A percentile compares a stretch with the other conserved stretches of the same genome.
Evolutionary conservation across 2,888 invertebrate species (phyloP).

Genomic region (Eupithecia tripunctaria): DNA sequence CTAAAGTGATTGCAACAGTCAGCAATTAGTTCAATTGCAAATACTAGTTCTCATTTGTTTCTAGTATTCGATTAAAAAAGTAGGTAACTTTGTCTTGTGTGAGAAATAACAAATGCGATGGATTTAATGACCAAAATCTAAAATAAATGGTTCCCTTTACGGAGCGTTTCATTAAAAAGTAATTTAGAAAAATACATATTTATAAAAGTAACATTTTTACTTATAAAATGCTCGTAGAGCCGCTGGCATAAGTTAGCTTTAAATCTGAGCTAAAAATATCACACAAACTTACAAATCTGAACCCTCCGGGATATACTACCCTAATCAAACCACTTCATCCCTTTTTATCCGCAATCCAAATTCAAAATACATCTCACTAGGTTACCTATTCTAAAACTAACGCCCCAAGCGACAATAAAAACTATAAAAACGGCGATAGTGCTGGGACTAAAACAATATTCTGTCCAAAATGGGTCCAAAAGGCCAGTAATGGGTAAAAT

Average conservation of each 20-base stretch:
- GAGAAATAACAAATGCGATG: too few relatives aligned
- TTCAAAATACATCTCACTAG: slow-evolving; percentile 33
- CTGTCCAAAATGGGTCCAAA: slow-evolving; percentile 50
- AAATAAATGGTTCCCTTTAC: too few relatives aligned
- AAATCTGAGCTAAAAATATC: background rate
- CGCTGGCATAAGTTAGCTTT: background rate
- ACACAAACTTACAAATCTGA: background rate
- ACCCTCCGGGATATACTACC: slow-evolving; percentile 10
- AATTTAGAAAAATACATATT: too few relatives aligned
- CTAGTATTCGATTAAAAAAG: too few relatives aligned
- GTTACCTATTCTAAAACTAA: slow-evolving; percentile 47
- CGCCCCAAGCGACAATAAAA: slow-evolving; percentile 43
- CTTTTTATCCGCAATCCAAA: slow-evolving; percentile 16
- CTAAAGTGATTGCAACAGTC: too few relatives aligned
- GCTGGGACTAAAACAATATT: slow-evolving; percentile 57
- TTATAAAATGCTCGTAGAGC: background rate
- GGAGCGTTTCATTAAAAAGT: too few relatives aligned
- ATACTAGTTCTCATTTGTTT: too few relatives aligned
- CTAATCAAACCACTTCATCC: slow-evolving; percentile 16
- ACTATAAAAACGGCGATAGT: slow-evolving; percentile 43
- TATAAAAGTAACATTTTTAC: too few relatives aligned
- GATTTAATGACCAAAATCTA: too few relatives aligned
- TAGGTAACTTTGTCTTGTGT: background rate
- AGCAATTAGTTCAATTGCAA: too few relatives aligned
- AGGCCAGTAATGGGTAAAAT: slow-evolving; percentile 51